Evolutionary conservation across 2,113 vertebrate genomes (phyloP).

Genomic region (Nycticebus coucang): DNA sequence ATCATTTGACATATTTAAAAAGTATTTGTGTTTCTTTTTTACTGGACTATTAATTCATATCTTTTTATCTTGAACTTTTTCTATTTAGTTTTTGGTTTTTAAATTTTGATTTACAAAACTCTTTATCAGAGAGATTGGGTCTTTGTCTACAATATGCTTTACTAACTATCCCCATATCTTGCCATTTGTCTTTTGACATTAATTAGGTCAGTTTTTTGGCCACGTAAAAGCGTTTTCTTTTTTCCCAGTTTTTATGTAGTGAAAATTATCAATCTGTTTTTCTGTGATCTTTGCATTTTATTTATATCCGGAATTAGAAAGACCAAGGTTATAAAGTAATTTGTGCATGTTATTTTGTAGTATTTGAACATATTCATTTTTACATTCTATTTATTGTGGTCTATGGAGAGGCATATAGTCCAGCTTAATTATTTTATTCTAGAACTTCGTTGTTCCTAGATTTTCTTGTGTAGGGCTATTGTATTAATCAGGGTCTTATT

Average conservation of each 20-base stretch:
- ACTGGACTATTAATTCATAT: not conserved
- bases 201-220: not conserved
- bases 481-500: not conserved
- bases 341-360: not conserved
- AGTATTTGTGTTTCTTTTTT: not conserved
- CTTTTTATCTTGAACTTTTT: conserved; percentile 9
- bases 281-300: not conserved
- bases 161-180: not conserved
- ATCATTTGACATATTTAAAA: not conserved
- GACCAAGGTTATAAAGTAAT: not conserved
- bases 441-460: not conserved
- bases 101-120: conserved; percentile 7
- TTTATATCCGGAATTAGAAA: not conserved
- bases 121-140: not conserved
- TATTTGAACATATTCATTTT: not conserved
- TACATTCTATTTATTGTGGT: not conserved
- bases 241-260: not conserved
- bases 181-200: conserved; percentile 6
- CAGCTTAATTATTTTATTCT: not conserved
- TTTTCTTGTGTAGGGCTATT: not conserved
- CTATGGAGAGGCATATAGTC: not conserved
- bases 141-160: not conserved
- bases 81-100: not conserved
- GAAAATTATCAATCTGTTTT: not conserved
- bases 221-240: not conserved